Evolutionary conservation across 2,797 vertebrate genomes (phyloP), one percentile per base, ranked within the genome.

Genomic region (Danio kyathit): DNA sequence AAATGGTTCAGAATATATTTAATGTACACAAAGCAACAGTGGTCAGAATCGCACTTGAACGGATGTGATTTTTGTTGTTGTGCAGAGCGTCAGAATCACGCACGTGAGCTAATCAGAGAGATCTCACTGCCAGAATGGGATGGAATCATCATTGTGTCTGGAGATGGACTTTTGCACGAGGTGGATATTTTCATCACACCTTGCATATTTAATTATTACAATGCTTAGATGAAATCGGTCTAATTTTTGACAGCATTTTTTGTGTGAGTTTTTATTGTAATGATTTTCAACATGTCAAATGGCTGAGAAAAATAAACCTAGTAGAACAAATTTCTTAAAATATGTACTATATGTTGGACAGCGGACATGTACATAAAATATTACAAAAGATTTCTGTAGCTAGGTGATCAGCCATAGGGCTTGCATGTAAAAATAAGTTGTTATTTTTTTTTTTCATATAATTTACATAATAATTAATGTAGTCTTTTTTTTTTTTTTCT

Each of bases 111-210:
- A 72, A 95, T 98, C 79, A 93, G 95, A 89, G 94, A 95, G 60
- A 93, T 98, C 76, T 90, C 85, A 1, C 91, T 98, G 40, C 86
- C 87, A 0, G 96, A 97, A 88, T 98, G 97, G 97, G 97, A 97
- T 0, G 96, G 96, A 54, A 95, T 98, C 38, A 87, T 98, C 82
- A 96, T 96, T 0, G 82, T 96, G 57, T 97, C 97, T 0, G 97
- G 97, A 83, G 97, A 98, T 5, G 97, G 97, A 65, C 93, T 98
- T 17, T 88, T 97, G 76, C 94, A 95, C 64, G 97, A 98, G 95
- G 97, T 96, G 83, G 61, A 59, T 82, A n/a, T 11, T 8, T 49
- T 13, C 17, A 17, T 5, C 7, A 74, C 49, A 56, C 16, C 19
- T 19, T 51, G 29, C 29, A 2, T 13, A 11, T 40, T 44, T 46